Percentiles rank a stretch among this genome's conserved stretches.
Evolutionary conservation across 2,888 invertebrate species (phyloP).

Genomic region (Toxonevra muliebris): DNA sequence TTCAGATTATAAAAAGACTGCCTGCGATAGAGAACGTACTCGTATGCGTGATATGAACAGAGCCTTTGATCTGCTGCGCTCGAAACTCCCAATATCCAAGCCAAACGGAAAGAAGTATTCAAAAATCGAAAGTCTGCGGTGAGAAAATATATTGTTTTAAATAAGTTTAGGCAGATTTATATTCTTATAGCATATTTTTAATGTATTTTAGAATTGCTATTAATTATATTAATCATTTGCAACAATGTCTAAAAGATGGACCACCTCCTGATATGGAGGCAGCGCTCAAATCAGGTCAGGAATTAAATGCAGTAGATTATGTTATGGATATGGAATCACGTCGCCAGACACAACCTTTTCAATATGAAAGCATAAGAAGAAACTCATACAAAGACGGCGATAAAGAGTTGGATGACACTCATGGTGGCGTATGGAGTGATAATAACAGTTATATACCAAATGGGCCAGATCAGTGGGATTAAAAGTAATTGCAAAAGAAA

Average conservation of each 20-base stretch:
- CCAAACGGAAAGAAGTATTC: conserved; percentile 87
- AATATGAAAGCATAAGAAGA: conserved; percentile 34
- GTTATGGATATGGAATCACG: conserved; percentile 35
- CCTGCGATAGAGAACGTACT: conserved; percentile 83
- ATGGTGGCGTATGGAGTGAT: conserved; percentile 42
- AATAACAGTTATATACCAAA: conserved; percentile 35
- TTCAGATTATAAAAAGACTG: conserved; percentile 83
- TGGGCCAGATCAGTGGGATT: conserved; percentile 30
- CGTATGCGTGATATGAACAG: conserved; percentile 88
- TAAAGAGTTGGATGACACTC: conserved; percentile 40
- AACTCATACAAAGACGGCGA: conserved; percentile 29
- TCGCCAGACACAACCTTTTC: conserved; percentile 28
- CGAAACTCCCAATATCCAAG: conserved; percentile 79
- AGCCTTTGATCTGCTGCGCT: conserved; percentile 80
- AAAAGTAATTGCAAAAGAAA: background rate
- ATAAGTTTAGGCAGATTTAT: background rate
- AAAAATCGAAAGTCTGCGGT: conserved; percentile 85
- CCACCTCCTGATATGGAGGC: conserved; percentile 42
- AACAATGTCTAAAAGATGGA: conserved; percentile 61
- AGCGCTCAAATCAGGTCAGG: conserved; percentile 9
- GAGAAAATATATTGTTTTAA: conserved; percentile 39
- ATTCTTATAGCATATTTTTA: background rate
- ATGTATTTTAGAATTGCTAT: conserved; percentile 72
- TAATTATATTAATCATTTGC: conserved; percentile 78
- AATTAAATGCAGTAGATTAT: conserved; percentile 37